Conservation (phyloP, 1,140 invertebrate species). For the Cecropterus lyciades region DNA sequence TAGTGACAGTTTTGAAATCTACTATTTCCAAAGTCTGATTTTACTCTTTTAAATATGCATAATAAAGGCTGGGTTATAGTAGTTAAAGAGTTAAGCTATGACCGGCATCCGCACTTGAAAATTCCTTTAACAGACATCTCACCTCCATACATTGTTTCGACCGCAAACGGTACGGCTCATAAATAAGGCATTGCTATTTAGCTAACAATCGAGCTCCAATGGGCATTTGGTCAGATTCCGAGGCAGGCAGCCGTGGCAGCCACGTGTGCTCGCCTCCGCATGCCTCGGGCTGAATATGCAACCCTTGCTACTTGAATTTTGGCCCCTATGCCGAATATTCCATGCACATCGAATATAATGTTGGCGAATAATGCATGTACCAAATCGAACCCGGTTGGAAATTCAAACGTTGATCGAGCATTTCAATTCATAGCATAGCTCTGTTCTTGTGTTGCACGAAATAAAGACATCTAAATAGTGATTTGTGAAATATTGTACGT, state of each 20-base stretch:
- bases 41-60: background rate
- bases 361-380: constrained; percentile 54
- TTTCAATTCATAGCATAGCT: constrained; percentile 28
- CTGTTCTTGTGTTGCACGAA: constrained; percentile 15
- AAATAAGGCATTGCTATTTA: constrained; percentile 80
- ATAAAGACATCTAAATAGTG: constrained; percentile 10
- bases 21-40: background rate
- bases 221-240: constrained; percentile 82
- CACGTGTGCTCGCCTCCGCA: constrained; percentile 79
- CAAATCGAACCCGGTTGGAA: constrained; percentile 50
- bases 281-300: constrained; percentile 75
- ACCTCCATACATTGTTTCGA: constrained; percentile 43
- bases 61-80: too few relatives aligned
- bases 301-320: constrained; percentile 69
- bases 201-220: constrained; percentile 75
- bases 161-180: constrained; percentile 56
- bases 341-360: constrained; percentile 71
- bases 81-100: too few relatives aligned
- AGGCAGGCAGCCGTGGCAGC: constrained; percentile 68
- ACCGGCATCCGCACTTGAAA: background rate
- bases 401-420: constrained; percentile 24
- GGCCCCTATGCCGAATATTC: constrained; percentile 78
- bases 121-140: constrained; percentile 33
- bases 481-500: constrained; percentile 12
- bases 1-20: constrained; percentile 12